Evolutionary conservation across 2,797 vertebrate genomes (phyloP).

Genomic region (Peromyscus eremicus): DNA sequence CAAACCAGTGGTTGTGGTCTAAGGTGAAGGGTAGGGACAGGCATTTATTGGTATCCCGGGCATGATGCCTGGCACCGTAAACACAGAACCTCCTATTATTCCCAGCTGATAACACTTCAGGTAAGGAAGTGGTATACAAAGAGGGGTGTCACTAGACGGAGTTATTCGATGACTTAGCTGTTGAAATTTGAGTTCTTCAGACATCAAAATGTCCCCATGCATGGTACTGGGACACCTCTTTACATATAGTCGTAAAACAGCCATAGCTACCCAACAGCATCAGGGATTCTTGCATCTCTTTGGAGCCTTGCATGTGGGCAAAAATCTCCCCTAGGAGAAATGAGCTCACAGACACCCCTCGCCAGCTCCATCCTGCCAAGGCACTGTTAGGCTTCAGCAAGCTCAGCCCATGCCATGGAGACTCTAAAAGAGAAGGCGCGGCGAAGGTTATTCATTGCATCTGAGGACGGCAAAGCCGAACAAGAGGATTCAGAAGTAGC

Average conservation of each 20-base stretch:
- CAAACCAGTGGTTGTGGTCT: not conserved
- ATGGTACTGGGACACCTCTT: rapidly evolving
- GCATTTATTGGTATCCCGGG: not conserved
- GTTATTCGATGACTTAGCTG: not conserved
- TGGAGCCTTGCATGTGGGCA: not conserved
- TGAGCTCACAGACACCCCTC: rapidly evolving
- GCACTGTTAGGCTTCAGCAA: rapidly evolving
- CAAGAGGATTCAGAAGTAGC: rapidly evolving
- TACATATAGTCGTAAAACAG: rapidly evolving
- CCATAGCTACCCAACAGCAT: rapidly evolving
- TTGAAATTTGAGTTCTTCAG: too few species aligned
- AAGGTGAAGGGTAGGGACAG: not conserved
- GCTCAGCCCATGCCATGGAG: rapidly evolving
- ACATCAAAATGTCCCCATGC: not conserved
- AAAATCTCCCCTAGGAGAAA: not conserved
- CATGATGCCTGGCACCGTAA: not conserved
- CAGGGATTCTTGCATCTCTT: rapidly evolving
- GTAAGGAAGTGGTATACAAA: rapidly evolving
- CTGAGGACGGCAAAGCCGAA: not conserved
- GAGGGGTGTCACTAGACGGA: rapidly evolving
- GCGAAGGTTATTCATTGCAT: rapidly evolving
- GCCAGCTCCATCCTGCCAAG: rapidly evolving
- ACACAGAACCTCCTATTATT: not conserved
- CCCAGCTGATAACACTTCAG: too few species aligned
- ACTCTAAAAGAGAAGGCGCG: not conserved